Percentiles rank a stretch among this genome's conserved stretches.
Evolutionary conservation across 2,888 invertebrate species (phyloP).

Genomic region (Rotaria magnacalcarata): DNA sequence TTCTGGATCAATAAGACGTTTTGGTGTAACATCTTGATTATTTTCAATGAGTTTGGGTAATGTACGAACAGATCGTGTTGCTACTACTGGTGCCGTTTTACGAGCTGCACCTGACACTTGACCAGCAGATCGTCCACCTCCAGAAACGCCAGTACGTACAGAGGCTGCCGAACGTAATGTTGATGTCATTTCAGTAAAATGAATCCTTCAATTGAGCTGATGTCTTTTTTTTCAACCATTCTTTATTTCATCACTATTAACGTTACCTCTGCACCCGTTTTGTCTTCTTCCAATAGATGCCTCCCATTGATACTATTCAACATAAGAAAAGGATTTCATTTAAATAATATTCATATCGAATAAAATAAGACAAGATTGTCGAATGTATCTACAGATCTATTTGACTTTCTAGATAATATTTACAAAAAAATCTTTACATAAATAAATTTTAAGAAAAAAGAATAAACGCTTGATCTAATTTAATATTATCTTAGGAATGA

Average conservation of each 20-base stretch:
- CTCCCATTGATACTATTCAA: neutral
- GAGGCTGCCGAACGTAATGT: constrained; percentile 4
- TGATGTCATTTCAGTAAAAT: neutral
- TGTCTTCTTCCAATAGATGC: neutral
- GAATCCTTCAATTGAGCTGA: no score
- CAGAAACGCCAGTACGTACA: neutral
- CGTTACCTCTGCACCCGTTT: neutral
- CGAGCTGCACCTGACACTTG: neutral
- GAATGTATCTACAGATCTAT: neutral
- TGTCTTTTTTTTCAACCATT: neutral
- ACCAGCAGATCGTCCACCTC: neutral
- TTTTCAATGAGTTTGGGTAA: neutral
- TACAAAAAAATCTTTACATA: neutral
- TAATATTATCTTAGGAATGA: constrained; percentile 55
- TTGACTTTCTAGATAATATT: neutral
- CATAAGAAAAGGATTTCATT: neutral
- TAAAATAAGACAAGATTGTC: neutral
- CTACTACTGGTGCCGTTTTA: neutral
- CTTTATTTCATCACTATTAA: neutral
- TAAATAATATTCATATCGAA: no score
- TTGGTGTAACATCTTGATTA: constrained; percentile 10
- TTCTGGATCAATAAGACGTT: constrained; percentile 7
- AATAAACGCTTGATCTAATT: neutral
- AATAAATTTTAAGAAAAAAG: neutral
- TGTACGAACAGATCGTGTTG: neutral